Base-by-base conservation (phyloP, 92 coral and sea anemone species). In the Chrysogorgia sp. region DNA sequence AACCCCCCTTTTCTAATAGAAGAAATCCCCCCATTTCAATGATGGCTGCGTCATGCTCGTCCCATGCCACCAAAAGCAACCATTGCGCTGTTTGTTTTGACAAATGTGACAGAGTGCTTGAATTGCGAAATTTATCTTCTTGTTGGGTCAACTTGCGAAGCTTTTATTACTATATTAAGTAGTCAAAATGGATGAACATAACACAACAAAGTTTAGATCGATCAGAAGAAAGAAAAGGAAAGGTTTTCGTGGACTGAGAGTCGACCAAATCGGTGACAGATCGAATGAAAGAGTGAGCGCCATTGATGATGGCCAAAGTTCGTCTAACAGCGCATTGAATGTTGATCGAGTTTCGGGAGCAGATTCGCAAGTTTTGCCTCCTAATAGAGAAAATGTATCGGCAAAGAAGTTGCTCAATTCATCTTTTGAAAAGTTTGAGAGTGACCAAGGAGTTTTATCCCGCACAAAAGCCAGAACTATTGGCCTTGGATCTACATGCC, bases 181-280 rank as follows among this genome's bases (percentile, higher is more conserved):
- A 29, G 41, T 62, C 41, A 5, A 62, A 62, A 62, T 62, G 68
- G n/a, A 10, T 28, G 23, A 10, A 62, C 10, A 62, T 3, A 62
- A 62, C 20, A 62, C 37, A 5, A 62, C 40, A 29, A 62, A 65
- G 72, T 66, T 66, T 66, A 66, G 74, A 66, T 17, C 74, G 31
- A 66, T 40, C 29, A 66, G 20, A 40, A 66, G 50, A 66, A 66
- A 37, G 53, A 66, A 66, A 66, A 66, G 74, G 37, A 37, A 20
- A 17, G 74, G 74, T 40, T 66, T 66, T 66, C 30, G 10, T 40
- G 74, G 74, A 20, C 40, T 29, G 40, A 63, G 69, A 63, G 37
- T 23, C 41, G 41, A 63, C 43, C 41, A 63, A 63, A 34, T 63
- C 28, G 2, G 41, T 37, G 65, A 59, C 12, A 59, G 31, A 59